Evolutionary conservation across 1,140 invertebrate genomes (phyloP).

Genomic region (Subanguina moxae): DNA sequence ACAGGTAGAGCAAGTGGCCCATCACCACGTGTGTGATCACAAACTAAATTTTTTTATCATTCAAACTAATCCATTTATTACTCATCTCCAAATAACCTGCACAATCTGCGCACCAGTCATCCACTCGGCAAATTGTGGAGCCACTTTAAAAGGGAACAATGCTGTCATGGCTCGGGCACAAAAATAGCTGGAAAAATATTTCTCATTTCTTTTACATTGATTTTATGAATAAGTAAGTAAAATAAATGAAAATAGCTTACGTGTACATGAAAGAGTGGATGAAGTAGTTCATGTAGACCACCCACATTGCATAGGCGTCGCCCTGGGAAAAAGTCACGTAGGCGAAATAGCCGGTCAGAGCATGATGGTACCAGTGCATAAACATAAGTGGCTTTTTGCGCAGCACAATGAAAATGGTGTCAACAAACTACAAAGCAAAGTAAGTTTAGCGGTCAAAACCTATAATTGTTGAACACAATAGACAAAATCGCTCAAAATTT

Average conservation of each 20-base stretch:
- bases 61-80: too few relatives aligned
- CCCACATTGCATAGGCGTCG: slow-evolving; percentile 62
- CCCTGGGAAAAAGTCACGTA: slow-evolving; percentile 64
- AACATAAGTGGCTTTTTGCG: slow-evolving; percentile 55
- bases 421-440: slow-evolving; percentile 32
- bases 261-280: slow-evolving; percentile 62
- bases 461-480: too few relatives aligned
- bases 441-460: too few relatives aligned
- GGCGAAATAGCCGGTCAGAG: slow-evolving; percentile 64
- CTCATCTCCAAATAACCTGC: too few relatives aligned
- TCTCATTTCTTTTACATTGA: slow-evolving; percentile 7
- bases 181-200: slow-evolving; percentile 63
- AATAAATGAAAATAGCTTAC: background rate
- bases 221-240: slow-evolving; percentile 15
- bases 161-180: slow-evolving; percentile 60
- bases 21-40: slow-evolving; percentile 51
- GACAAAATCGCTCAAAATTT: too few relatives aligned
- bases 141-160: slow-evolving; percentile 58
- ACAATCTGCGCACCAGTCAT: slow-evolving; percentile 64
- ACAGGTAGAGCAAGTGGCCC: slow-evolving; percentile 42
- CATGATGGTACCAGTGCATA: slow-evolving; percentile 65
- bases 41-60: slow-evolving; percentile 53
- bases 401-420: slow-evolving; percentile 56
- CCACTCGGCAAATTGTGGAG: slow-evolving; percentile 62
- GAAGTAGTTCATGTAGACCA: slow-evolving; percentile 64